Evolutionary conservation across 2,113 vertebrate genomes (phyloP), one percentile per base, ranked within the genome.

Genomic region (Columba janthina): DNA sequence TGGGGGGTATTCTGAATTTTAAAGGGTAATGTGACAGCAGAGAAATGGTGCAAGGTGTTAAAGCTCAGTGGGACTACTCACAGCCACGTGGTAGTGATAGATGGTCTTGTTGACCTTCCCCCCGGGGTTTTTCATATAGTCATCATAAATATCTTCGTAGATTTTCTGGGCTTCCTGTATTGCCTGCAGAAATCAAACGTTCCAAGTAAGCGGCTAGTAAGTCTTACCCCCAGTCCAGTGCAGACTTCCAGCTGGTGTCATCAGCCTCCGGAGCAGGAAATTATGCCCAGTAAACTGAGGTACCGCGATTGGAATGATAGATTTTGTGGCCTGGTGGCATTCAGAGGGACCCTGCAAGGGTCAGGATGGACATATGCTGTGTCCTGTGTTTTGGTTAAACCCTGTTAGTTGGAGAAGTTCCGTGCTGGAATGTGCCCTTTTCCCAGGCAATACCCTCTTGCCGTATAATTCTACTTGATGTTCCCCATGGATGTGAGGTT

Each of bases 161-260:
- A 99, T 98, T 70, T 94, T 98, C 97, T 99, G 98, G 58, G 99
- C 98, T 15, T 99, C 99, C 48, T 98, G 93, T 66, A 99, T 98
- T 46, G 99, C 99, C 99, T 99, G 95, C 36, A 97, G 82, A 84
- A 87, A 90, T 96, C 62, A 97, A n/a, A 95, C 14, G 80, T 91
- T 32, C 24, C 74, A 34, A 77, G n/a, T 92, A 62, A 93, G 57
- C 34, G 61, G 20, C 53, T 72, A 53, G 8, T 69, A 79, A 81
- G 46, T n/a, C 24, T 53, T 62, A 72, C 16, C 34, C 32, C 40
- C 10, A 29, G 0, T 62, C 50, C 80, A 89, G 60, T 42, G 87
- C 65, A 88, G 53, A 20, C 10, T 87, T 91, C 20, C 46, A 72
- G 21, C 14, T n/a, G 58, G 44, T 69, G 75, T 65, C 64, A 51